Percentiles rank a stretch among this genome's conserved stretches.
Conservation (phyloP, 2,888 invertebrate species). For the Nudaria mundana region DNA sequence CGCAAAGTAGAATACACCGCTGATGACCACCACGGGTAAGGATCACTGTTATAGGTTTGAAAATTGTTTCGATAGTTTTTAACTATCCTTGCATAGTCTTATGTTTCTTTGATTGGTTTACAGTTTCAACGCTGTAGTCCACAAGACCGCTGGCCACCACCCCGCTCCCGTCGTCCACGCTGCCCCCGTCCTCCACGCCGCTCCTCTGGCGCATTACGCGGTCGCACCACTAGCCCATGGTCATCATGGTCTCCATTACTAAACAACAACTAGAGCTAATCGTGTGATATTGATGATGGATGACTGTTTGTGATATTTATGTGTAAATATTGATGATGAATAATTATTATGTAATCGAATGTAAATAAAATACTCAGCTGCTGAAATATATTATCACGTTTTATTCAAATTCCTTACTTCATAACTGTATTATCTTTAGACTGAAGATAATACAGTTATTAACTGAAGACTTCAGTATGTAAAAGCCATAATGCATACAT, state of each 20-base stretch:
- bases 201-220: conserved; percentile 50
- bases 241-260: conserved; percentile 72
- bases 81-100: neutral
- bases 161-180: conserved; percentile 61
- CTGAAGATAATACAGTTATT: neutral
- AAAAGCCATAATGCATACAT: too few relatives aligned
- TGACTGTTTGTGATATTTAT: conserved; percentile 80
- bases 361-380: conserved; percentile 77
- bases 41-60: neutral
- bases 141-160: conserved; percentile 75
- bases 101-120: conserved; percentile 17
- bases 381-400: conserved; percentile 55
- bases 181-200: conserved; percentile 53
- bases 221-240: conserved; percentile 56
- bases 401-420: conserved; percentile 12
- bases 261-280: conserved; percentile 49
- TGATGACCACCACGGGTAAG: conserved; percentile 82
- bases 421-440: neutral
- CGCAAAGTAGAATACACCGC: conserved; percentile 84
- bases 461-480: too few relatives aligned
- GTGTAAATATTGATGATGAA: conserved; percentile 68
- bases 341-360: conserved; percentile 61
- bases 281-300: conserved; percentile 58
- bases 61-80: neutral
- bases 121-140: conserved; percentile 80